Conservation (phyloP, 2,888 invertebrate species). For the Galerucella nymphaeae region DNA sequence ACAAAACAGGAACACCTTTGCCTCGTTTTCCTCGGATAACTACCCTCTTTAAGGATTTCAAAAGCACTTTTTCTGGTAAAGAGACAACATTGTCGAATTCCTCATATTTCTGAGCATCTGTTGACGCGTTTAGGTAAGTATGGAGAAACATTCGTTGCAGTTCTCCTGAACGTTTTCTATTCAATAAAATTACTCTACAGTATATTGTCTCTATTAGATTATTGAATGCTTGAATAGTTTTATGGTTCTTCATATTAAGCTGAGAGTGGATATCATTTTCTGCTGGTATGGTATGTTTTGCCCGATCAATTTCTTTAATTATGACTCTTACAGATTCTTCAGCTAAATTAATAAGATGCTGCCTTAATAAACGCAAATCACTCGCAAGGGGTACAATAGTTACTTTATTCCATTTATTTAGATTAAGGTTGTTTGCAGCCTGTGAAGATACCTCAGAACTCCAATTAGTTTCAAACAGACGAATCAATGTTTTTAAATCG, state of each 20-base stretch:
- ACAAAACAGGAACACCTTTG: background rate
- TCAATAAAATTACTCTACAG: slow-evolving; percentile 13
- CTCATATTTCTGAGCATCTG: background rate
- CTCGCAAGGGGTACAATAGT: slow-evolving; percentile 28
- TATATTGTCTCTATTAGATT: slow-evolving; percentile 9
- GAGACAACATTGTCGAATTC: slow-evolving; percentile 5
- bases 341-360: slow-evolving; percentile 4
- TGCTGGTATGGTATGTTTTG: background rate
- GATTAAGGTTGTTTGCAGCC: slow-evolving; percentile 32
- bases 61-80: background rate
- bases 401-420: slow-evolving; percentile 41
- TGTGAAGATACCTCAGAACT: slow-evolving; percentile 40
- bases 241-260: background rate
- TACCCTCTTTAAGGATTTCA: background rate
- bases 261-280: background rate
- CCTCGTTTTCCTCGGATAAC: slow-evolving; percentile 3
- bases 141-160: background rate
- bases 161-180: slow-evolving; percentile 10
- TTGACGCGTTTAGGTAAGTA: background rate
- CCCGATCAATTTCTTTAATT: background rate
- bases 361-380: slow-evolving; percentile 17
- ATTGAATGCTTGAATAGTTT: slow-evolving; percentile 8
- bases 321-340: background rate
- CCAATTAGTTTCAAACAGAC: slow-evolving; percentile 40
- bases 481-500: slow-evolving; percentile 40